phyloP scores from a whole-genome alignment of 2,888 invertebrate genomes.

The Pachymerium ferrugineum region DNA sequence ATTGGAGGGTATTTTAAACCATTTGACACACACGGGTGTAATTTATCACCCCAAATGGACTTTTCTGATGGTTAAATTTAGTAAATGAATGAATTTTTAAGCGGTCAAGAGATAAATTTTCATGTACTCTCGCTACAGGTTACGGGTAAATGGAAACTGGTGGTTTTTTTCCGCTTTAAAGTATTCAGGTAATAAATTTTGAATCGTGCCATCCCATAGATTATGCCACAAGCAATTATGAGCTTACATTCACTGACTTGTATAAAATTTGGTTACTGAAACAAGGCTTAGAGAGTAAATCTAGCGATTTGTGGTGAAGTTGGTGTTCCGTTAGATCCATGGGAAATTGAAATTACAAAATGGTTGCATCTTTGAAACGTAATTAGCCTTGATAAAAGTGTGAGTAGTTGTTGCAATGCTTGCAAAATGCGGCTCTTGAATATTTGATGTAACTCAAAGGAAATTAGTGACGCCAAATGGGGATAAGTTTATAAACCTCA shows the following conservation, averaged over 20 bases:
- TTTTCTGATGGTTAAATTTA: too few species aligned
- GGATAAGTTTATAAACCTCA: neutral
- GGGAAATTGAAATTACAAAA: neutral
- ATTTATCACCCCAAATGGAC: too few species aligned
- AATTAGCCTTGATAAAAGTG: neutral
- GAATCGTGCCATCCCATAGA: neutral
- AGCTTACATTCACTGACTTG: neutral
- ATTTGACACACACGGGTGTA: too few species aligned
- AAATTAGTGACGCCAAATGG: neutral
- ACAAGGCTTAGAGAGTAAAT: neutral
- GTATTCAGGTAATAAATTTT: neutral
- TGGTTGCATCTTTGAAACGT: neutral
- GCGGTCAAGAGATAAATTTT: too few species aligned
- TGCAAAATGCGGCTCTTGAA: neutral
- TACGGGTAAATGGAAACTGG: neutral
- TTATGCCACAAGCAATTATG: neutral
- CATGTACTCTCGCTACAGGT: too few species aligned
- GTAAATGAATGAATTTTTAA: too few species aligned
- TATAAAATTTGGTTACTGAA: neutral
- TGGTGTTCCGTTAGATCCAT: neutral
- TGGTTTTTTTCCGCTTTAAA: neutral
- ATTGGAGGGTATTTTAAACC: too few species aligned
- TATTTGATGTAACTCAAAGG: constrained; percentile 1
- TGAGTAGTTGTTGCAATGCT: too few species aligned
- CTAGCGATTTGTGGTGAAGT: neutral